Percentiles rank a stretch among this genome's conserved stretches.
Evolutionary conservation across 2,113 vertebrate species (phyloP).

Genomic region (Hippotragus niger): DNA sequence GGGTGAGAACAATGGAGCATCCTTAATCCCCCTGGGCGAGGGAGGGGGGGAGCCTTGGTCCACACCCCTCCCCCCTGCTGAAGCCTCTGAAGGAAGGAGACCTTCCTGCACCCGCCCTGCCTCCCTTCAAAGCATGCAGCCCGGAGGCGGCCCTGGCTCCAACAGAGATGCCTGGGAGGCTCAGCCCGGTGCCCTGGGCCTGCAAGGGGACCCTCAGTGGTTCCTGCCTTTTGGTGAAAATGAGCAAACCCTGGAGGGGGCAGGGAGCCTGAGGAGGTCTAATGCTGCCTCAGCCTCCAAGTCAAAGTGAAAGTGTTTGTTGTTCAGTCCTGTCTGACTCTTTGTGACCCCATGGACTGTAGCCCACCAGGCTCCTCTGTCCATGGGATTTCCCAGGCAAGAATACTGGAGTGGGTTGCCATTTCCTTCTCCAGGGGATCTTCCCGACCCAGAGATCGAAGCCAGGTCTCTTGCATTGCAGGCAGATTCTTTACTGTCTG

Average conservation of each 20-base stretch:
- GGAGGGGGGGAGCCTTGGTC: neutral
- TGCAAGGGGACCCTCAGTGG: too few relatives aligned
- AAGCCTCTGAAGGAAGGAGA: neutral
- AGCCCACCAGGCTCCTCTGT: neutral
- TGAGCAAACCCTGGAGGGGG: neutral
- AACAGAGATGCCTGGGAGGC: accelerated
- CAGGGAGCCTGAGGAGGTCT: neutral
- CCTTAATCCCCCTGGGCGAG: constrained; percentile 57
- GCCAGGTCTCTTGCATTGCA: neutral
- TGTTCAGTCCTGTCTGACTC: neutral
- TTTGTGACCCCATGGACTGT: neutral
- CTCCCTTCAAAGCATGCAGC: neutral
- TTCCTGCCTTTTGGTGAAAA: neutral
- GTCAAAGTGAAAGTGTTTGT: neutral
- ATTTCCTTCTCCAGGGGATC: neutral
- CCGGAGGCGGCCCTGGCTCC: neutral
- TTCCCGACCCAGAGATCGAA: accelerated
- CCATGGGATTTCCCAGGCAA: neutral
- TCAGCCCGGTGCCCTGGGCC: neutral
- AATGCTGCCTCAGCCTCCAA: neutral
- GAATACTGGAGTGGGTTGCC: neutral
- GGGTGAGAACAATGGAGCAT: constrained; percentile 48
- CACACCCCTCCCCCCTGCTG: neutral
- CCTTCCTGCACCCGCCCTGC: neutral
- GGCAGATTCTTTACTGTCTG: neutral